phyloP scores from a whole-genome alignment of 2,888 invertebrate species.

The Empis livida region DNA sequence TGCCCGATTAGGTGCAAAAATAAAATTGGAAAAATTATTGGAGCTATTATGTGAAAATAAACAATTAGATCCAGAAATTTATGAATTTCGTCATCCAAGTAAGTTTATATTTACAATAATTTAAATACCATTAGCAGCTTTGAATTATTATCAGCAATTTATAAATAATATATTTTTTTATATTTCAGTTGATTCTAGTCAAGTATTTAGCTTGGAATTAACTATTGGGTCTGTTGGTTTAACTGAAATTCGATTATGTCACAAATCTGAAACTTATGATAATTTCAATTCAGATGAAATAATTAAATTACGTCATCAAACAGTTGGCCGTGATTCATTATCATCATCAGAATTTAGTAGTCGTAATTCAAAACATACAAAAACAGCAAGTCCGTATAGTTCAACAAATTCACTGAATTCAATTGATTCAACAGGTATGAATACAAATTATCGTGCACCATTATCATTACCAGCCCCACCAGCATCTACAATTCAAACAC shows the following conservation, averaged over 20 bases:
- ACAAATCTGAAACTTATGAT: constrained; percentile 33
- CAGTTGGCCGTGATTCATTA: constrained; percentile 28
- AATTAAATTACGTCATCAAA: constrained; percentile 28
- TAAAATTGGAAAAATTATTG: constrained; percentile 53
- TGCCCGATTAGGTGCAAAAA: constrained; percentile 55
- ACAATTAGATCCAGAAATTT: constrained; percentile 56
- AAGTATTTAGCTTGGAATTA: constrained; percentile 32
- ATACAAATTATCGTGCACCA: constrained; percentile 23
- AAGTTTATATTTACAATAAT: too few species aligned
- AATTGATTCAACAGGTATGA: constrained; percentile 35
- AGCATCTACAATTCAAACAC: constrained; percentile 18
- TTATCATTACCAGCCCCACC: constrained; percentile 21
- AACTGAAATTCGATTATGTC: constrained; percentile 33
- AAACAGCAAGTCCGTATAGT: constrained; percentile 35
- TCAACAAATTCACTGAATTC: constrained; percentile 36
- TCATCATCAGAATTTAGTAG: constrained; percentile 34
- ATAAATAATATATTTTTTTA: background rate
- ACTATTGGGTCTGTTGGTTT: constrained; percentile 36
- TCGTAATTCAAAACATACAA: constrained; percentile 32
- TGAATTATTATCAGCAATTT: too few species aligned
- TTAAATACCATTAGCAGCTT: too few species aligned
- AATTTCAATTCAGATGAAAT: constrained; percentile 31
- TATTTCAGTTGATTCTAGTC: constrained; percentile 31
- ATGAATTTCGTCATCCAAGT: constrained; percentile 68
- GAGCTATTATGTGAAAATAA: constrained; percentile 63